Evolutionary conservation across 2,113 vertebrate genomes (phyloP), one percentile per base, ranked within the genome.

Genomic region (Riparia riparia): DNA sequence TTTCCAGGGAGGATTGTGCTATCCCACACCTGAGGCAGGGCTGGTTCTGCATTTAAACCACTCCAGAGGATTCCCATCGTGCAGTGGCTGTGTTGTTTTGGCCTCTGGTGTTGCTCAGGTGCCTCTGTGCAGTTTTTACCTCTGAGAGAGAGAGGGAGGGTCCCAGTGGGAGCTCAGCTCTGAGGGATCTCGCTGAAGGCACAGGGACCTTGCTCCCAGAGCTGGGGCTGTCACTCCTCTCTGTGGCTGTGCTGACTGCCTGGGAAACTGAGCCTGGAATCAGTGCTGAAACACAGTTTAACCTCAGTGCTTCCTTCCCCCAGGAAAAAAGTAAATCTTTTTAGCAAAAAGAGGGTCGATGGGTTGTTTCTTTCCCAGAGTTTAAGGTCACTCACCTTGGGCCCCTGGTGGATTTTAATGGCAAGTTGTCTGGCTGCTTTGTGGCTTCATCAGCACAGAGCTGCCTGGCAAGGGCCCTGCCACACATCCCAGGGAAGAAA

Each of bases 341-440:
- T 37, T 10, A 37, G 21, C 57, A 49, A 17, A 17, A 4, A 20
- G 5, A 15, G 37, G 29, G 8, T 77, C 22, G 8, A 17, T 70
- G 17, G 8, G 5, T 19, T 54, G 12, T 58, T 49, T n/a, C 21
- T 25, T 49, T 39, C 19, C 4, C 14, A 15, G 45, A 47, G 50
- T 24, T 88, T 24, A 47, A 86, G 76, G 86, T 81, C 39, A 2
- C 68, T 54, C 47, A 66, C 82, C 45, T 47, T 22, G 39, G 69
- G 69, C 49, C 76, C 26, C 14, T 37, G 56, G 72, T 78, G 63
- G 95, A 73, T 74, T 51, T 58, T 90, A 82, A 68, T 84, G 91
- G 51, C 76, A 83, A 31, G 60, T 41, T 96, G 42, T 58, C 32
- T 66, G 69, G 47, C 39, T 95, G 73, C 22, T 92, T 63, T 74